A percentile compares a stretch with the other conserved stretches of the same genome.
phyloP scores from a whole-genome alignment of 2,113 vertebrate species.

The Trogon melanurus region DNA sequence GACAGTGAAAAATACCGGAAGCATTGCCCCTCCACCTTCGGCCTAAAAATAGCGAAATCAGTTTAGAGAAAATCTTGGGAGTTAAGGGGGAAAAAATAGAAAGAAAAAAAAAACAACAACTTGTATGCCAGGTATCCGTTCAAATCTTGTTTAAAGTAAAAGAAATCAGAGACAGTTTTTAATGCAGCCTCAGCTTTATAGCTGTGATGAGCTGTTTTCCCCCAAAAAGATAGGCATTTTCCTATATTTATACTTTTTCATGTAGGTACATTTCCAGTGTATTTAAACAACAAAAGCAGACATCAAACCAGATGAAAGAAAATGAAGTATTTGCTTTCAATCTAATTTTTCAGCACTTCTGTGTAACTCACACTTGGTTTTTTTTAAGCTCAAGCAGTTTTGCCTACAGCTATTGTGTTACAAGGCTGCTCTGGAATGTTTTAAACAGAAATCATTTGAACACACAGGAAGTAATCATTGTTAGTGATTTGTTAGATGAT shows the following conservation, averaged over 20 bases:
- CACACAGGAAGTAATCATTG: not conserved
- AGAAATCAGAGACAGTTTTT: not conserved
- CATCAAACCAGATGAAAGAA: not conserved
- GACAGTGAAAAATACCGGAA: not conserved
- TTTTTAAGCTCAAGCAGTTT: not conserved
- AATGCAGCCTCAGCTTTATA: not conserved
- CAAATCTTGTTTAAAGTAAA: not conserved
- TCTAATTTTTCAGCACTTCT: not conserved
- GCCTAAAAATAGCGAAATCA: not conserved
- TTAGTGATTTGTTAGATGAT: not conserved
- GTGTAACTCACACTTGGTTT: not conserved
- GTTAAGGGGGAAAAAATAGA: not conserved
- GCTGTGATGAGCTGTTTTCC: not conserved
- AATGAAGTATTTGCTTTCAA: not conserved
- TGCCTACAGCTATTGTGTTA: not conserved
- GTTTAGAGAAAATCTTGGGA: not conserved
- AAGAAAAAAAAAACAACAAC: not conserved
- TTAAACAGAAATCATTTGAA: constrained; percentile 4
- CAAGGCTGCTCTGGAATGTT: not conserved
- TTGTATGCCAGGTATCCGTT: not conserved
- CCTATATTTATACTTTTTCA: not conserved
- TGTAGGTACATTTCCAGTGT: not conserved
- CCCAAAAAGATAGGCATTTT: not conserved
- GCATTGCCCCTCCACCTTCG: not conserved
- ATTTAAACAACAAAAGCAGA: not conserved